A percentile compares a stretch with the other conserved stretches of the same genome.
Evolutionary conservation across 2,113 vertebrate species (phyloP).

Genomic region (Trachemys scripta): DNA sequence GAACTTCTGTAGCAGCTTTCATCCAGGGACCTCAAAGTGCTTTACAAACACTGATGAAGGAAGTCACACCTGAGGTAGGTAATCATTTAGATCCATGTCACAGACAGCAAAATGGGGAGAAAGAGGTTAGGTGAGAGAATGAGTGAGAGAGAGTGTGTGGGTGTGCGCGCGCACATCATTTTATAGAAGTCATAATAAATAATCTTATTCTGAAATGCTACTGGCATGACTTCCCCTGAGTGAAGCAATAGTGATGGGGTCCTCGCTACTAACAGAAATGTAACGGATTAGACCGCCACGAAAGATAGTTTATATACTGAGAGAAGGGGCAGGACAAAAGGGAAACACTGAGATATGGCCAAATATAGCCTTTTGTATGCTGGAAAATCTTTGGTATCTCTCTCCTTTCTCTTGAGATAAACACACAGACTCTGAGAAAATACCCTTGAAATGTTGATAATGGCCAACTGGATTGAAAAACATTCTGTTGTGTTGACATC

Average conservation of each 20-base stretch:
- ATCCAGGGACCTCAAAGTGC: not conserved
- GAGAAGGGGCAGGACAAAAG: not conserved
- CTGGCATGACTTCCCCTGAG: not conserved
- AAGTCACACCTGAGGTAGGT: not conserved
- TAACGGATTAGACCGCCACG: not conserved
- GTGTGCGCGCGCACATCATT: not conserved
- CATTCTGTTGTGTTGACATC: not conserved
- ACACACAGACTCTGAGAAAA: not conserved
- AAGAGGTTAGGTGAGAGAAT: not conserved
- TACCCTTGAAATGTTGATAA: not conserved
- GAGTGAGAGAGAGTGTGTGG: not conserved
- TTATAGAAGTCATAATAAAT: not conserved
- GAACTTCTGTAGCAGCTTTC: not conserved
- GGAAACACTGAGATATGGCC: not conserved
- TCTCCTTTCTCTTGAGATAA: not conserved
- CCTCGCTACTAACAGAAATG: not conserved
- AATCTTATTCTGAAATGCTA: not conserved
- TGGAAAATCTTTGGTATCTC: accelerated
- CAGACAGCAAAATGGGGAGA: not conserved
- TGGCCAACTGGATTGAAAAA: not conserved
- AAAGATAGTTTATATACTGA: not conserved
- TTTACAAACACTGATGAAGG: not conserved
- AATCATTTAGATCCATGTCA: not conserved
- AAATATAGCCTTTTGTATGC: not conserved
- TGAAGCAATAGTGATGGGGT: not conserved